phyloP scores from a whole-genome alignment of 2,113 vertebrate species.

The Dermatemys mawii region DNA sequence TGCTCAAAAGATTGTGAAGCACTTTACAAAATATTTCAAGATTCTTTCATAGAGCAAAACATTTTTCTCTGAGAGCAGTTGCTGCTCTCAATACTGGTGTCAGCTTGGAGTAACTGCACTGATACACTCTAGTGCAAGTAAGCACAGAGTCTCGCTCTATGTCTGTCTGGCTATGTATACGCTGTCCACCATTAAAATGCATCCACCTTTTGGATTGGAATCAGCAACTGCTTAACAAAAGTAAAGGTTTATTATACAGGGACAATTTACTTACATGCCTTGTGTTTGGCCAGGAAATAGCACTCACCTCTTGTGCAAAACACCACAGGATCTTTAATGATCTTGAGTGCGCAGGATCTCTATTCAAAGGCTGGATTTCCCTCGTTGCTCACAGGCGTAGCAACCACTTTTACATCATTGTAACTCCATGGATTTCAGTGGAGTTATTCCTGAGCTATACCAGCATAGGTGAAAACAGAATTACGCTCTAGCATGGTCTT shows the following conservation, averaged over 20 bases:
- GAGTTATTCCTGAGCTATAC: constrained; percentile 74
- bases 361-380: constrained; percentile 5
- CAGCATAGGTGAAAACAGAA: constrained; percentile 64
- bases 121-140: background rate
- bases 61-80: background rate
- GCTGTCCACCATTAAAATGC: background rate
- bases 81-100: background rate
- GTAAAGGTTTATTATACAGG: background rate
- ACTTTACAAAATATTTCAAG: constrained; percentile 12
- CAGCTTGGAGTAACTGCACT: background rate
- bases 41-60: background rate
- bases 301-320: background rate
- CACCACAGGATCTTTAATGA: constrained; percentile 33
- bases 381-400: constrained; percentile 9
- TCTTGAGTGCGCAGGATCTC: background rate
- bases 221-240: background rate
- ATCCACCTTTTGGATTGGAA: background rate
- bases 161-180: too few species aligned
- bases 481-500: constrained; percentile 73
- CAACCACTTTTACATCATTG: constrained; percentile 33
- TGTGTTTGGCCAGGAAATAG: constrained; percentile 35
- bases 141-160: background rate
- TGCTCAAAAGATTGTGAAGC: background rate
- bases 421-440: constrained; percentile 66
- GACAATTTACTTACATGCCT: background rate